Percentiles rank a stretch among this genome's conserved stretches.
phyloP scores from a whole-genome alignment of 64 coral and sea anemone species.

The Montipora efflorescens region DNA sequence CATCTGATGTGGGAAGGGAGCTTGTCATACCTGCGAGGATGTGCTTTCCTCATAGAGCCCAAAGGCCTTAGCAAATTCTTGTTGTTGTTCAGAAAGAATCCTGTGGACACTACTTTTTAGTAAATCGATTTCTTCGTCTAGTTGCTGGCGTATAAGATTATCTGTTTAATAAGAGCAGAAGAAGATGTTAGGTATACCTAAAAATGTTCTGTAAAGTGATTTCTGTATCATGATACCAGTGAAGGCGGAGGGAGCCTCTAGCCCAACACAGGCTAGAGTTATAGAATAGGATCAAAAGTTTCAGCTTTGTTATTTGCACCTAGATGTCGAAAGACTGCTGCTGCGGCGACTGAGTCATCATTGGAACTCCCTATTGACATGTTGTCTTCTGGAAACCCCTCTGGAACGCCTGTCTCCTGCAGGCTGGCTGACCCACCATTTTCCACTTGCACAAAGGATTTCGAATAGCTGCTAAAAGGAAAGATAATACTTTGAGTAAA shows the following conservation, averaged over 20 bases:
- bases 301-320: conserved; percentile 11
- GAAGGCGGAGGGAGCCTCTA: too few species aligned
- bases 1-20: background rate
- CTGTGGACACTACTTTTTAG: conserved; percentile 79
- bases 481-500: background rate
- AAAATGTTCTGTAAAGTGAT: too few species aligned
- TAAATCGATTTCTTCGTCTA: conserved; percentile 75
- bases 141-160: conserved; percentile 66
- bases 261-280: too few species aligned
- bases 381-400: conserved; percentile 45
- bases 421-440: conserved; percentile 1
- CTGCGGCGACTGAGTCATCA: conserved; percentile 67
- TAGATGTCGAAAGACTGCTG: conserved; percentile 80
- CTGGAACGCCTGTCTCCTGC: background rate
- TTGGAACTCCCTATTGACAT: conserved; percentile 54
- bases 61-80: conserved; percentile 82
- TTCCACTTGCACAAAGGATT: background rate
- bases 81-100: conserved; percentile 84
- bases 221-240: too few species aligned
- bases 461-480: background rate
- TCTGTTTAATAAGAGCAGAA: conserved; percentile 34
- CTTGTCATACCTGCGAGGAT: conserved; percentile 6
- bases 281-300: too few species aligned
- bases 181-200: background rate
- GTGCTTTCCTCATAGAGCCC: conserved; percentile 45